These are phyloP conservation scores for Leucosticte australis DNA, from an alignment of 2,113 vertebrate species.

Conservation along the genomic window DNA sequence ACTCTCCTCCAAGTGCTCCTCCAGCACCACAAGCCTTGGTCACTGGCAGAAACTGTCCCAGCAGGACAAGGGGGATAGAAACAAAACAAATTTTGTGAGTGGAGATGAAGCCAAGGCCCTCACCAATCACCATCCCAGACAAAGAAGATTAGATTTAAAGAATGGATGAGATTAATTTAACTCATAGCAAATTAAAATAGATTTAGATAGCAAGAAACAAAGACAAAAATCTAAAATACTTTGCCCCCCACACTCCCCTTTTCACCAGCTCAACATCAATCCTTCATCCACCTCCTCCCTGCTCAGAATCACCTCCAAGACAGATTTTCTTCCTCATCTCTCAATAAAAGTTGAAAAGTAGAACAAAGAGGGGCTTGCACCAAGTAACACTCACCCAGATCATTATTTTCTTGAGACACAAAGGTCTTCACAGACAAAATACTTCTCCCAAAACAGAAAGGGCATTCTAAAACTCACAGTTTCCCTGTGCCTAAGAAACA, in stretches of 20 bases:
- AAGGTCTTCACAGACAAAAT: not conserved
- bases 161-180: accelerated
- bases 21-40: accelerated
- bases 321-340: not conserved
- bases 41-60: accelerated
- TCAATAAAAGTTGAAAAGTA: not conserved
- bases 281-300: not conserved
- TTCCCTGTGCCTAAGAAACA: accelerated
- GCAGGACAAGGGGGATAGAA: not conserved
- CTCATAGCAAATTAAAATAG: accelerated
- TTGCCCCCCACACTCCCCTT: accelerated
- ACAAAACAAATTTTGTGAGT: accelerated
- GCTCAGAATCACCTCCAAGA: not conserved
- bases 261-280: not conserved
- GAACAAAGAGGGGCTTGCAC: accelerated
- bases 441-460: accelerated
- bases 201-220: not conserved
- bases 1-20: not conserved
- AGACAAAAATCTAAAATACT: not conserved
- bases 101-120: not conserved
- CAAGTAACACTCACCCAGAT: not conserved
- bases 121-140: not conserved
- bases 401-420: not conserved
- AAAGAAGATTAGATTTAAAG: accelerated
- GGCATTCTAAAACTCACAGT: accelerated